Percentiles rank a stretch among this genome's conserved stretches.
These are phyloP conservation scores for Stenurella melanura DNA, from an alignment of 2,888 invertebrate species.

Conservation along the genomic window DNA sequence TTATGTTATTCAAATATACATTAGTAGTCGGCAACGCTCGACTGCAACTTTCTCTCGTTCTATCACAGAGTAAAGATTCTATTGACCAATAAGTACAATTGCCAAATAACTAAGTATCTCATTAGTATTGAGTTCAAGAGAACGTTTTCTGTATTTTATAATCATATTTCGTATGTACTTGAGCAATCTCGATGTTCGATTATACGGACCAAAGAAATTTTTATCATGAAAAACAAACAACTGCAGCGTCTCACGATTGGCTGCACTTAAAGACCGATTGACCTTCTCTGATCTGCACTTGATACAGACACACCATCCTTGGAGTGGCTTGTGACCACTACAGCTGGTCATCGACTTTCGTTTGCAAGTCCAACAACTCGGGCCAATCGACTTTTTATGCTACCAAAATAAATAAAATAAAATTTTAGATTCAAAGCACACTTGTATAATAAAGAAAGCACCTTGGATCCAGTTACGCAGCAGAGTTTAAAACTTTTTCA, in stretches of 20 bases:
- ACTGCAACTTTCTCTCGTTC: too few relatives aligned
- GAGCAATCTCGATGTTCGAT: not conserved
- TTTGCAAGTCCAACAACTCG: slow-evolving; percentile 28
- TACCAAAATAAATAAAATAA: slow-evolving; percentile 24
- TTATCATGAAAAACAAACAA: slow-evolving; percentile 15
- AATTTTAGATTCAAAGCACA: not conserved
- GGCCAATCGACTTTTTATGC: slow-evolving; percentile 27
- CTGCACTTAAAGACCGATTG: slow-evolving; percentile 38
- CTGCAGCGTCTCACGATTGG: slow-evolving; percentile 16
- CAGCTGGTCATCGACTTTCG: slow-evolving; percentile 36
- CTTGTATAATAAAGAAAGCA: not conserved
- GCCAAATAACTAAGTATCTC: too few relatives aligned
- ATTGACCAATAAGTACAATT: too few relatives aligned
- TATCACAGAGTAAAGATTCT: too few relatives aligned
- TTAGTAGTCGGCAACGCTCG: too few relatives aligned
- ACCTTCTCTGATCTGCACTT: slow-evolving; percentile 41
- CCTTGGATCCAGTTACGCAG: not conserved
- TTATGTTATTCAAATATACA: too few relatives aligned
- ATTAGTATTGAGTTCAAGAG: too few relatives aligned
- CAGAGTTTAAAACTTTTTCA: not conserved
- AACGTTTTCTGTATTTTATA: too few relatives aligned
- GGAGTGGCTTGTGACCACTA: slow-evolving; percentile 31
- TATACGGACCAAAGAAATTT: not conserved
- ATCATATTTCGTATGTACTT: not conserved
- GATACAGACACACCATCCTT: slow-evolving; percentile 37